Base-by-base conservation (phyloP, 2,113 vertebrate genomes). In the Fulmarus glacialis region DNA sequence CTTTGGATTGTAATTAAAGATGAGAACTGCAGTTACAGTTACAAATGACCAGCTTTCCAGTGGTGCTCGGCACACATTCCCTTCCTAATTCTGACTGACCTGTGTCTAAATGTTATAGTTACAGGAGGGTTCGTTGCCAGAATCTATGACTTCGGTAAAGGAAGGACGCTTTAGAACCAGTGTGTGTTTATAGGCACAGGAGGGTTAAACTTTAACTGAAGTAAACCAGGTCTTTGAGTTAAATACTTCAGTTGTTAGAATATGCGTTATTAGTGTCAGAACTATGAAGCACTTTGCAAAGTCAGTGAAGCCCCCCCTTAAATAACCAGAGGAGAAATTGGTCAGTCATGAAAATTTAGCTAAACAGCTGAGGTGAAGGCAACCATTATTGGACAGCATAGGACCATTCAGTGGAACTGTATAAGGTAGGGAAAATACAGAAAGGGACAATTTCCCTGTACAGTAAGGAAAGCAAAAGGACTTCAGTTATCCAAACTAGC, bases 401-500 rank as follows among this genome's bases (percentile, higher is more conserved):
- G 23, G n/a, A 27, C 45, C 60, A 43, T 87, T 87, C 43, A 63
- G 53, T 62, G 42, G 45, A 83, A 79, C 38, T 66, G 32, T 36
- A 5, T 19, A 43, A 68, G 36, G 32, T 4, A 56, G 48, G 52
- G 38, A 68, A 94, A 94, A 52, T n/a, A 63, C 15, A 58, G 72
- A 82, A 88, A 70, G 14, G 23, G 48, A 48, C 22, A 36, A 63
- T 74, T 90, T 85, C 24, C 43, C 11, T 67, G 4, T 12, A 40
- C 7, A 88, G 71, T 56, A 77, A 78, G 42, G 55, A 89, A 95
- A 91, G 60, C 38, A 66, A 36, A 94, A 93, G 48, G 43, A 79
- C 42, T 88, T 85, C 5, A 90, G 58, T 82, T 90, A 80, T 66
- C 82, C 67, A 82, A 68, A 88, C 62, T 85, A 85, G 60, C 67